A percentile compares a stretch with the other conserved stretches of the same genome.
Evolutionary conservation across 2,888 invertebrate genomes (phyloP).

Genomic region (Auanema sp.): DNA sequence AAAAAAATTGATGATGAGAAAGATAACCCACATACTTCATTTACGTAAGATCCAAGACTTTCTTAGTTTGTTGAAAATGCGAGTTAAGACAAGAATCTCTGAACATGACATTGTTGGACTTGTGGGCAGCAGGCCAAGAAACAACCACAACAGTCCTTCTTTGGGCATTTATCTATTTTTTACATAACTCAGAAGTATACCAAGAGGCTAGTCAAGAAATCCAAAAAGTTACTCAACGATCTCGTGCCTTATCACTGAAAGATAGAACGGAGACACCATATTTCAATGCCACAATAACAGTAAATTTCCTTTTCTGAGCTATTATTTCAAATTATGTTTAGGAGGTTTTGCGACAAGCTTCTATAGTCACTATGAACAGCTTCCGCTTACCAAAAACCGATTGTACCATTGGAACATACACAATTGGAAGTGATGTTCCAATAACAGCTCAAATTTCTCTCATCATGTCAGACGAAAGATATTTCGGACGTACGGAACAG

Average conservation of each 20-base stretch:
- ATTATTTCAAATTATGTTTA: constrained; percentile 14
- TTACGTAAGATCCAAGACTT: too few species aligned
- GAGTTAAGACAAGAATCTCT: constrained; percentile 26
- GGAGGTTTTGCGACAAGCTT: constrained; percentile 36
- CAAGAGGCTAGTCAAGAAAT: too few species aligned
- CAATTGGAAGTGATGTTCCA: constrained; percentile 21
- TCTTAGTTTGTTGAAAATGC: too few species aligned
- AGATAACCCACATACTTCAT: too few species aligned
- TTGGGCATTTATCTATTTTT: constrained; percentile 31
- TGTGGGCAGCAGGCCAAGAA: constrained; percentile 47
- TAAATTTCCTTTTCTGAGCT: constrained; percentile 1
- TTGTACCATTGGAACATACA: constrained; percentile 24
- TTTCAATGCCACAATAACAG: constrained; percentile 27
- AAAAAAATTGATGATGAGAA: constrained; percentile 18
- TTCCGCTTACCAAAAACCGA: constrained; percentile 25
- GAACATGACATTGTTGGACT: constrained; percentile 26
- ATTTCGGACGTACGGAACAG: constrained; percentile 23
- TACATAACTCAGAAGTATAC: constrained; percentile 32
- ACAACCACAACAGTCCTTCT: constrained; percentile 38
- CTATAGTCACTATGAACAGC: constrained; percentile 30
- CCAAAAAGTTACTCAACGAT: constrained; percentile 20
- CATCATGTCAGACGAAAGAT: constrained; percentile 27
- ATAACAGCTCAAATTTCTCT: constrained; percentile 29
- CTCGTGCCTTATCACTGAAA: constrained; percentile 20
- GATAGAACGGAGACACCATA: constrained; percentile 28